A percentile compares a stretch with the other conserved stretches of the same genome.
Conservation (phyloP, 2,113 vertebrate species). For the Apaloderma vittatum region DNA sequence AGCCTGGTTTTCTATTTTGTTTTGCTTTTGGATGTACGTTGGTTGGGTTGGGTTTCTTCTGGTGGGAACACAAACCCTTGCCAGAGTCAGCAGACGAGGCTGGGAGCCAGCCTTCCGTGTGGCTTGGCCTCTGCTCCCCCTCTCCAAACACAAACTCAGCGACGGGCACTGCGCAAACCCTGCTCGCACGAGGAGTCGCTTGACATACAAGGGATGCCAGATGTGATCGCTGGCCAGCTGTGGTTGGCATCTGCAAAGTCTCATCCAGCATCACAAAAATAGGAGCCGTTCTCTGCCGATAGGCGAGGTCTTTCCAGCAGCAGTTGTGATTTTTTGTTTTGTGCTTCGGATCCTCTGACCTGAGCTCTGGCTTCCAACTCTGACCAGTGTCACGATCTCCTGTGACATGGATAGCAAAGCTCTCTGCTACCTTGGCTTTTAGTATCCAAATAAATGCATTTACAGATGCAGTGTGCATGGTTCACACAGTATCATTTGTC, state of each 20-base stretch:
- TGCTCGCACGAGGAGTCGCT: neutral
- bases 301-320: neutral
- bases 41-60: slow-evolving; percentile 9
- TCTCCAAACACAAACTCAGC: neutral
- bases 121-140: neutral
- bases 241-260: neutral
- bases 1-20: neutral
- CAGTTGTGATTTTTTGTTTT: neutral
- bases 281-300: fast-evolving
- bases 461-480: neutral
- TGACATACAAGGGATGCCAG: neutral
- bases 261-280: neutral
- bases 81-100: neutral
- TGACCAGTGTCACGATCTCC: neutral
- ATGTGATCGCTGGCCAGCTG: neutral
- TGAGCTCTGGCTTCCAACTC: neutral
- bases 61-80: neutral
- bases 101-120: neutral
- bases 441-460: neutral
- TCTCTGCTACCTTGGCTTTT: neutral
- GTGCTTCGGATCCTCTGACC: neutral
- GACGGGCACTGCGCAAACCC: neutral
- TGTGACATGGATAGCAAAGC: neutral
- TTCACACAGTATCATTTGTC: neutral
- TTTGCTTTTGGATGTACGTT: neutral